Percentiles rank a stretch among this genome's conserved stretches.
These are phyloP conservation scores for Umimayanthus kanabou DNA, from an alignment of 92 coral and sea anemone genomes.

Conservation along the genomic window DNA sequence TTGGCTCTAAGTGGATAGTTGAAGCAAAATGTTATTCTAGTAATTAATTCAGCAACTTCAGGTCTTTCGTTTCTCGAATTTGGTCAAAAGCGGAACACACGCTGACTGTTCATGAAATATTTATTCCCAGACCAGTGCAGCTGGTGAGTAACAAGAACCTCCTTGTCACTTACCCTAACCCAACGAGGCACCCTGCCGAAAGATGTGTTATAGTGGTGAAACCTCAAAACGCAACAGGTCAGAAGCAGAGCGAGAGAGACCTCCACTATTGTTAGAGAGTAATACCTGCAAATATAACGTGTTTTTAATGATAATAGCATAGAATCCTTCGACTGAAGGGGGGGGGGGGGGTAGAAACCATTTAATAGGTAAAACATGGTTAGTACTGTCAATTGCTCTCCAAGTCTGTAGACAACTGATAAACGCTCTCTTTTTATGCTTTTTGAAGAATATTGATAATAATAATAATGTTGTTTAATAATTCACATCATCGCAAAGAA, in stretches of 20 bases:
- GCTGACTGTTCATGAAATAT: neutral
- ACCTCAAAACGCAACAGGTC: slow-evolving; percentile 80
- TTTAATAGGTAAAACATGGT: too few species aligned
- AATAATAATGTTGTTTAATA: too few species aligned
- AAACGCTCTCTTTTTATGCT: too few species aligned
- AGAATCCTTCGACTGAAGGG: too few species aligned
- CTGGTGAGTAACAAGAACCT: neutral
- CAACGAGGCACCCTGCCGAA: slow-evolving; percentile 81
- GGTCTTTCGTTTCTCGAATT: neutral
- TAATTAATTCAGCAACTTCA: neutral
- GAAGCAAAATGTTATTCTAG: too few species aligned
- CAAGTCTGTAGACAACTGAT: too few species aligned
- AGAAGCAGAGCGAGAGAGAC: slow-evolving; percentile 76
- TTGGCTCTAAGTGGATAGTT: too few species aligned
- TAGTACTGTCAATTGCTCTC: too few species aligned
- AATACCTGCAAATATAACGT: slow-evolving; percentile 62
- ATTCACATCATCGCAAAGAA: too few species aligned
- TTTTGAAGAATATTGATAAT: too few species aligned
- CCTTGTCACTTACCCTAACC: slow-evolving; percentile 68
- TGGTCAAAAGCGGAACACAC: neutral
- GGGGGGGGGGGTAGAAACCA: too few species aligned
- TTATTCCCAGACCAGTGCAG: neutral
- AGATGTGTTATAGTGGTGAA: slow-evolving; percentile 84
- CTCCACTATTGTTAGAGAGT: slow-evolving; percentile 81
- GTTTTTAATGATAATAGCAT: neutral